Evolutionary conservation across 2,797 vertebrate species (phyloP), one percentile per base, ranked within the genome.

Genomic region (Rhinogobio ventralis): DNA sequence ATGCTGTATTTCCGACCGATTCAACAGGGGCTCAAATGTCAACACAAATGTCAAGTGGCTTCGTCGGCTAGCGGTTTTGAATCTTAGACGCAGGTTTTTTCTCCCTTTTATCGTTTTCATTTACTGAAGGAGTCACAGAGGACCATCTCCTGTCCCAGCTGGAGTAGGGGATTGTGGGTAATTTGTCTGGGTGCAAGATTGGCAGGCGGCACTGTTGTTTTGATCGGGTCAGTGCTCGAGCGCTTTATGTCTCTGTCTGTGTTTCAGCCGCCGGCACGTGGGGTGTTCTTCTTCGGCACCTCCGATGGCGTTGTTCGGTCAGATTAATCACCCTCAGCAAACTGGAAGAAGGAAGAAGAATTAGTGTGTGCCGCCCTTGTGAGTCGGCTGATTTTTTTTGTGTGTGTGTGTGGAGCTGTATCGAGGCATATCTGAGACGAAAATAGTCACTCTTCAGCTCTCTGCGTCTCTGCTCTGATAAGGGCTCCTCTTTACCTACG

Each of bases 1-100:
- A 93, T 90, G 92, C 95, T 96, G 93, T 93, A 94, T 95, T 93
- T 94, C 93, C 91, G 92, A 94, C 93, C 93, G 92, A 94, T 93
- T 95, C 89, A 92, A 87, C 93, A 81, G 90, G 93, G 92, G 93
- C 92, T 94, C 93, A 95, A 95, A 96, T 94, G 94, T 95, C 94
- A 93, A 91, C 91, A 87, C 90, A 97, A 97, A 97, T 96, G 95
- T 96, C 96, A 96, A 93, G 93, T 95, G 94, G 92, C 94, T 92
- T 91, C 39, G 76, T 86, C 86, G 89, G 92, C 91, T 82, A 73
- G 87, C 92, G 57, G 20, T 81, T 91, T 92, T 91, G 91, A 94
- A 90, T 93, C 88, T 93, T 90, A 79, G 92, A 82, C 53, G 19
- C 53, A 11, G 53, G 81, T 86, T 85, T 86, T 84, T 93, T 83